Evolutionary conservation across 2,797 vertebrate species (phyloP).

Genomic region (Oceanodroma leucorhoa): DNA sequence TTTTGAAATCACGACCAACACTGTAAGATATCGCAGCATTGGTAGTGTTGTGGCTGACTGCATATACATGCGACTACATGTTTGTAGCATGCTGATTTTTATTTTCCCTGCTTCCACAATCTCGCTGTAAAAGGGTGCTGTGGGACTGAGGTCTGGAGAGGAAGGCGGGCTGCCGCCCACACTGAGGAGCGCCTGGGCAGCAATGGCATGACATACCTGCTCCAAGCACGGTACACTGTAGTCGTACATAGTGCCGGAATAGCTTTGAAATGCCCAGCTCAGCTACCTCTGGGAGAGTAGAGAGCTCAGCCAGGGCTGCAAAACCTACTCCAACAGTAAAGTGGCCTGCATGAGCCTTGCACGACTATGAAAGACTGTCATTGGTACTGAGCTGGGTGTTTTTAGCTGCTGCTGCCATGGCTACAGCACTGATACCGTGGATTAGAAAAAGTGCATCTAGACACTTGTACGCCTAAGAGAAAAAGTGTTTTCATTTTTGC

Average conservation of each 20-base stretch:
- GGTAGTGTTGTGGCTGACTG: neutral
- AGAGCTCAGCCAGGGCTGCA: neutral
- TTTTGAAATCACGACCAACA: neutral
- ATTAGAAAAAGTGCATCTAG: neutral
- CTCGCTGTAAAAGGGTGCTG: neutral
- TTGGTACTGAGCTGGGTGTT: neutral
- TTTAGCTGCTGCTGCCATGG: neutral
- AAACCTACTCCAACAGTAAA: neutral
- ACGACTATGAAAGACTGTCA: accelerated
- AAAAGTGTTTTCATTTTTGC: neutral
- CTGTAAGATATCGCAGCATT: neutral
- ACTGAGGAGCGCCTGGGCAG: neutral
- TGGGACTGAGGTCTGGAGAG: neutral
- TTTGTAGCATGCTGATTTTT: neutral
- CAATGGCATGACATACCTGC: neutral
- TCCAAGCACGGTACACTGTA: neutral
- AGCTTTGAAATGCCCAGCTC: neutral
- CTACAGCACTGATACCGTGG: neutral
- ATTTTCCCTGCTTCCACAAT: neutral
- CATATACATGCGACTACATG: neutral
- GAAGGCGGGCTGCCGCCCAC: neutral
- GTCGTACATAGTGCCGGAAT: accelerated
- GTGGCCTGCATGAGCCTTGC: neutral
- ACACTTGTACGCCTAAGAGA: neutral
- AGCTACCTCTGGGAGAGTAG: neutral